Evolutionary conservation across 2,113 vertebrate genomes (phyloP).

Genomic region (Anser brachyrhynchus): DNA sequence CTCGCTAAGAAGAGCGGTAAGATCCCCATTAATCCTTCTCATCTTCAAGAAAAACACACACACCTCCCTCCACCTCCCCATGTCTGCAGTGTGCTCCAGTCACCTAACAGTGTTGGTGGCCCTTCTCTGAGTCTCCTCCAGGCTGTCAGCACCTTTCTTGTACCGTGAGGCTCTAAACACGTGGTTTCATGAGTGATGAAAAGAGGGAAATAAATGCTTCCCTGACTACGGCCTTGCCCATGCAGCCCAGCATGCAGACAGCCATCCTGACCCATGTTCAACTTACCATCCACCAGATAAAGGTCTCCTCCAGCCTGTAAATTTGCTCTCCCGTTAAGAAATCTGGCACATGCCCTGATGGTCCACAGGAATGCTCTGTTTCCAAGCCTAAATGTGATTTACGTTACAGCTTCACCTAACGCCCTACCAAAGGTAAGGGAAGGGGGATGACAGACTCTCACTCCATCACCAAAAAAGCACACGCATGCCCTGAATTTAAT

Average conservation of each 20-base stretch:
- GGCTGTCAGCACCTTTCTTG: not conserved
- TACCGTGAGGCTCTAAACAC: not conserved
- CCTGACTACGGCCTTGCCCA: not conserved
- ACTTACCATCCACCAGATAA: not conserved
- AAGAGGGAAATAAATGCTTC: not conserved
- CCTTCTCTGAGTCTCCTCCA: not conserved
- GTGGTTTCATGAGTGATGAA: not conserved
- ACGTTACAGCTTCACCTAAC: not conserved
- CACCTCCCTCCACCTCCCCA: not conserved
- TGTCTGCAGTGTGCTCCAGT: not conserved
- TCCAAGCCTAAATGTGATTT: not conserved
- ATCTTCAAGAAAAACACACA: not conserved
- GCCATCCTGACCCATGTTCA: not conserved
- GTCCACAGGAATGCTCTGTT: not conserved
- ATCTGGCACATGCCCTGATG: not conserved
- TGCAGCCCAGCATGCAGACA: not conserved
- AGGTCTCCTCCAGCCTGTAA: not conserved
- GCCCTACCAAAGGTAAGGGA: not conserved
- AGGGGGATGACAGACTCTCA: not conserved
- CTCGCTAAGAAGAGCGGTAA: not conserved
- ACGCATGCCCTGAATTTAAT: not conserved
- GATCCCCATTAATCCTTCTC: not conserved
- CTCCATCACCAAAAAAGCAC: not conserved
- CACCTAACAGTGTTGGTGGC: not conserved
- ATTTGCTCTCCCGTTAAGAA: not conserved